These are phyloP conservation scores for Pao palembangensis DNA, from an alignment of 2,113 vertebrate species.

Conservation along the genomic window DNA sequence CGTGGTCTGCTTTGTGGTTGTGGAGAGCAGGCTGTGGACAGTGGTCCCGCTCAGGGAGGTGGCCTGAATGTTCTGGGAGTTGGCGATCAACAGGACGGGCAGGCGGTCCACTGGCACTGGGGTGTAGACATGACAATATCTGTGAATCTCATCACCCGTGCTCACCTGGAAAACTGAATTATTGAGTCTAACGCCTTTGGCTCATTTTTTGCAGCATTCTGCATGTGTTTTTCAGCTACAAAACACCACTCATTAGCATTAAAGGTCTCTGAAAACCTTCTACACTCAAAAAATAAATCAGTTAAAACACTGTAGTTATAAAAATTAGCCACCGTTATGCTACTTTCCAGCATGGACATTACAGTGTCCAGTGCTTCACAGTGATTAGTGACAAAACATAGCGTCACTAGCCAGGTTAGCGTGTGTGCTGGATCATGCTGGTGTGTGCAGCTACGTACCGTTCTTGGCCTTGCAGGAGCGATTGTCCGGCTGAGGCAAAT, in stretches of 20 bases:
- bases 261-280: neutral
- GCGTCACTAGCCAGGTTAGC: too few species aligned
- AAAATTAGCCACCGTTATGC: too few species aligned
- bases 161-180: too few species aligned
- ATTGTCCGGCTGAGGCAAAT: conserved; percentile 91
- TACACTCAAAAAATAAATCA: neutral
- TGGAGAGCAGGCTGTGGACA: conserved; percentile 83
- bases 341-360: too few species aligned
- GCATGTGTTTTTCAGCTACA: neutral
- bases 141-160: neutral
- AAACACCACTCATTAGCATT: too few species aligned
- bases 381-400: too few species aligned
- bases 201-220: neutral
- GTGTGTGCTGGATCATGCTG: neutral
- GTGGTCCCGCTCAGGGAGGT: conserved; percentile 86
- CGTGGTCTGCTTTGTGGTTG: conserved; percentile 91
- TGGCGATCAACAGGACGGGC: conserved; percentile 90
- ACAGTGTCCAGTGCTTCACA: too few species aligned
- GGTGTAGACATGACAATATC: neutral
- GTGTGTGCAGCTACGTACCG: conserved; percentile 65
- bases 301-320: neutral
- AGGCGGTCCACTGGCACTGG: conserved; percentile 87
- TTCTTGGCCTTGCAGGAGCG: conserved; percentile 98
- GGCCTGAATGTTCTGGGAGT: conserved; percentile 95
- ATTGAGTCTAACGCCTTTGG: too few species aligned